Evolutionary conservation across 2,113 vertebrate species (phyloP), one percentile per base, ranked within the genome.

Genomic region (Dasyornis broadbenti): DNA sequence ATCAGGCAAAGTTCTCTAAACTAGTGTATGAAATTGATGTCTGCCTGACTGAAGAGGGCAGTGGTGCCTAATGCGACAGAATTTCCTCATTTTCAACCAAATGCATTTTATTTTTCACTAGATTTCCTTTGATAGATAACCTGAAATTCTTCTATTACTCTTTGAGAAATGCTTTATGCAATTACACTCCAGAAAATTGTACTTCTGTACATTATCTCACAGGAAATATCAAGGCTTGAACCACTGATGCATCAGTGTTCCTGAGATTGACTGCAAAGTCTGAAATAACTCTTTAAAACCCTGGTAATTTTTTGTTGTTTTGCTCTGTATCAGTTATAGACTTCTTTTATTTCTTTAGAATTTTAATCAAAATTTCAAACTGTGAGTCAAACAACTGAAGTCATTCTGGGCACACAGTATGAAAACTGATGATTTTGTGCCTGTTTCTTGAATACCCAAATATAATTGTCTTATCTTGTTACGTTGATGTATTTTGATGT

Each of bases 181-280:
- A 97, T 98, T 98, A 96, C 44, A 94, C 47, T 97, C 88, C 95
- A 94, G 92, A 95, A 96, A 95, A 97, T 96, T 96, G 87, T 93
- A 94, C 83, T 96, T 90, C 66, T 95, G 22, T 96, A 72, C 63
- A 86, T 97, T 95, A 95, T 50, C 78, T 96, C 93, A 52, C 91
- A 92, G 89, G 75, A 97, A 96, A 96, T 96, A 96, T 33, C 81
- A 86, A 85, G 82, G 37, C 72, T 85, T 95, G 93, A 95, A 86
- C 52, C 59, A 97, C 4, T 23, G 87, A 88, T 95, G 85, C 73
- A 88, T 93, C 88, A 88, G 52, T 20, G 47, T 97, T 97, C 93
- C 76, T 96, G 94, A 97, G 92, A 95, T 52, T 92, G 92, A 95
- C 81, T 94, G 77, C 61, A 64, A 95, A 94, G 66, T 59, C 94